Evolutionary conservation across 2,888 invertebrate genomes (phyloP), one percentile per base, ranked within the genome.

Genomic region (Zootermopsis nevadensis): DNA sequence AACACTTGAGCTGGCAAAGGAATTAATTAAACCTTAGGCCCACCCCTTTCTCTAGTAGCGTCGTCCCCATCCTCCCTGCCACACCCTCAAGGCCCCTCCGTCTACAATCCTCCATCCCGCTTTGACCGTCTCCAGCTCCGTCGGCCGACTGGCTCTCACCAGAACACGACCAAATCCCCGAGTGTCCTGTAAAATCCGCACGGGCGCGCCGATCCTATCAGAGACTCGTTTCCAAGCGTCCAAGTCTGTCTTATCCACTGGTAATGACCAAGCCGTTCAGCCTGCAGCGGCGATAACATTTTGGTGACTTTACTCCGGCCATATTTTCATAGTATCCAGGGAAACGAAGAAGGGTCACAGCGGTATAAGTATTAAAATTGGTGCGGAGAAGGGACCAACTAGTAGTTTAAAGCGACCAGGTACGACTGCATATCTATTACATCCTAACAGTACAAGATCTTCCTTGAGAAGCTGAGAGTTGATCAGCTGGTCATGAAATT

Each of bases 21-120:
- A 77, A 82, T 82, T 82, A 82, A 82, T 82, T 82, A 82, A 82
- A 82, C 33, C 35, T 81, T 33, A 81, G 81, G 30, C 48, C 30
- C 74, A 33, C 53, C 81, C 81, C 69, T 69, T 69, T 69, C 69
- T 33, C 12, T 69, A 22, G 24, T 24, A 33, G 27, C 33, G 33
- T 33, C 33, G 15, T 12, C 33, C 15, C 69, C 33, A 69, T 33
- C 33, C 33, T 12, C 33, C 15, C 69, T 69, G 22, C 33, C 33
- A 22, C 31, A 30, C 69, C 69, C 30, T 33, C 33, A 27, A 48
- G 60, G n/a, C 60, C 60, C 3, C n/a, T 8, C 60, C 3, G 60
- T 8, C n/a, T 3, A 27, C 60, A n/a, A 27, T 27, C 27, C 27
- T 60, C n/a, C n/a, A 60, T 60, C 60, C 60, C 27, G 60, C 27